These are phyloP conservation scores for Elysia crispata DNA, from an alignment of 2,888 invertebrate species.

Conservation along the genomic window DNA sequence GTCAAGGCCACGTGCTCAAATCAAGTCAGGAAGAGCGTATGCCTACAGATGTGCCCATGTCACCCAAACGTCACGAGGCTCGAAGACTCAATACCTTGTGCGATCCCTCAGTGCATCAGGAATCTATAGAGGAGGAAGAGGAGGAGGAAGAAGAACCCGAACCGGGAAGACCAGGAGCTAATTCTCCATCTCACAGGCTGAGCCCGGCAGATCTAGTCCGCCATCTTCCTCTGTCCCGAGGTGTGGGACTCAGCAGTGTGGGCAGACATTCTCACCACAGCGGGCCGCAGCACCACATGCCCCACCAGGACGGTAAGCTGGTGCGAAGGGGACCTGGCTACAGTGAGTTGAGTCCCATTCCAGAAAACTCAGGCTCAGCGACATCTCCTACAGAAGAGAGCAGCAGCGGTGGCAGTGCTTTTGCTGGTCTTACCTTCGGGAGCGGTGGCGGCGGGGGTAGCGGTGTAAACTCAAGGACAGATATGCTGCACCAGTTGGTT, in stretches of 20 bases:
- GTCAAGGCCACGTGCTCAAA: constrained; percentile 51
- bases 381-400: no score
- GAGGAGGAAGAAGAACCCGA: constrained; percentile 51
- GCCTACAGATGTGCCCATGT: constrained; percentile 61
- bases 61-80: constrained; percentile 55
- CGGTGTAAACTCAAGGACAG: constrained; percentile 55
- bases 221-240: not conserved
- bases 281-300: not conserved
- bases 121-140: constrained; percentile 62
- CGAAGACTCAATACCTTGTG: constrained; percentile 62
- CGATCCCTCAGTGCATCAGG: constrained; percentile 58
- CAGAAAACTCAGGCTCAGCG: constrained; percentile 51
- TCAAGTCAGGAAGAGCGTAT: constrained; percentile 56
- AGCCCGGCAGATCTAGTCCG: constrained; percentile 34
- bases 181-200: constrained; percentile 12
- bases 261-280: not conserved
- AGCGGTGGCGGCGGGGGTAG: no score
- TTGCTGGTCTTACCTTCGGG: no score
- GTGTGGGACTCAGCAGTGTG: no score
- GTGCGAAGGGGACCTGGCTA: constrained; percentile 70
- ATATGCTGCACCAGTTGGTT: constrained; percentile 63
- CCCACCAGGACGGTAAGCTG: constrained; percentile 16
- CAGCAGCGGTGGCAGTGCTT: no score
- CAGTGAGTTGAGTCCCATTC: constrained; percentile 63
- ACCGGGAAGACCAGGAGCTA: not conserved